A percentile compares a stretch with the other conserved stretches of the same genome.
Evolutionary conservation across 1,140 invertebrate species (phyloP).

Genomic region (Himalopsyche phryganea): DNA sequence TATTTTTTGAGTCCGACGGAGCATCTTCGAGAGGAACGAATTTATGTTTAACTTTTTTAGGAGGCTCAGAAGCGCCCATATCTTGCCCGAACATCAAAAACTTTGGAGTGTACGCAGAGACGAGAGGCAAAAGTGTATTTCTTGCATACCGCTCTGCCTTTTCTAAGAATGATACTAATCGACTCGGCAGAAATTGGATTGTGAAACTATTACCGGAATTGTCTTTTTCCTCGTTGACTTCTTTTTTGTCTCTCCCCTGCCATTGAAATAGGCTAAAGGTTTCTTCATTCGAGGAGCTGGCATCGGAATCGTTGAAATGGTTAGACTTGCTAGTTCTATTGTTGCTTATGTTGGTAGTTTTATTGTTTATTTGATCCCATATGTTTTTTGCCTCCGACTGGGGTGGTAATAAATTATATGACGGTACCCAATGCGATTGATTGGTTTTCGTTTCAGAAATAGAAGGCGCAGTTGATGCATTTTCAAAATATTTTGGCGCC

Average conservation of each 20-base stretch:
- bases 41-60: slow-evolving; percentile 41
- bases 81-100: slow-evolving; percentile 55
- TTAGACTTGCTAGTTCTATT: slow-evolving; percentile 27
- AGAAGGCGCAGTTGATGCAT: background rate
- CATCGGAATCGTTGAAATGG: slow-evolving; percentile 24
- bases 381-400: slow-evolving; percentile 20
- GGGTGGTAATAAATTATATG: slow-evolving; percentile 27
- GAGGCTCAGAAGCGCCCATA: slow-evolving; percentile 33
- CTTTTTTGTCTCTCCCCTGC: slow-evolving; percentile 36
- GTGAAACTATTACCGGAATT: slow-evolving; percentile 53
- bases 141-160: slow-evolving; percentile 76
- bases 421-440: slow-evolving; percentile 25
- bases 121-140: slow-evolving; percentile 67
- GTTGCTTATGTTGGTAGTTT: slow-evolving; percentile 2
- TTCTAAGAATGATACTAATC: slow-evolving; percentile 71
- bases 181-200: slow-evolving; percentile 73
- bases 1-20: slow-evolving; percentile 3
- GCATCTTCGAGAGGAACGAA: slow-evolving; percentile 45
- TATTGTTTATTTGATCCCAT: slow-evolving; percentile 24
- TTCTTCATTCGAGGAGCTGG: slow-evolving; percentile 38
- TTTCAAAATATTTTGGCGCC: slow-evolving; percentile 28
- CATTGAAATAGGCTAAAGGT: slow-evolving; percentile 32
- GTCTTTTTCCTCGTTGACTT: slow-evolving; percentile 40
- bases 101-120: slow-evolving; percentile 71
- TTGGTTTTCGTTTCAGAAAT: slow-evolving; percentile 6